Percentiles rank a stretch among this genome's conserved stretches.
phyloP scores from a whole-genome alignment of 2,888 invertebrate genomes.

The Carcina quercana region DNA sequence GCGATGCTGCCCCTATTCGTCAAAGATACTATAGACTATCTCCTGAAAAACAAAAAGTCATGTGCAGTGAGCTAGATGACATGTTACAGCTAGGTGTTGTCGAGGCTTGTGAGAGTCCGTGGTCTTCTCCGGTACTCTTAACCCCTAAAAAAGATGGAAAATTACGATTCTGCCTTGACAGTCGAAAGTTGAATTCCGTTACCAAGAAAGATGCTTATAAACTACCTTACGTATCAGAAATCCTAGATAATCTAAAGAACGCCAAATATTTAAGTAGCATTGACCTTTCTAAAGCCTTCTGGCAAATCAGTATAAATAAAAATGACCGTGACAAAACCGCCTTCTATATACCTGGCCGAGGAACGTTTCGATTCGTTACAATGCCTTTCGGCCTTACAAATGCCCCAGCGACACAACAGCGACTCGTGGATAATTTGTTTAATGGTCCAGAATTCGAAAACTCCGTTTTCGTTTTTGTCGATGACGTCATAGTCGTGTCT shows the following conservation, averaged over 20 bases:
- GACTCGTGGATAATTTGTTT: conserved; percentile 2
- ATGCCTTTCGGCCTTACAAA: conserved; percentile 16
- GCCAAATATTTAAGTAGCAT: conserved; percentile 9
- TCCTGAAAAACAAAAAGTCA: conserved; percentile 16
- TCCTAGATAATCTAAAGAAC: conserved; percentile 8
- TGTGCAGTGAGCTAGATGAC: conserved; percentile 12
- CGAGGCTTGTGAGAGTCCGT: conserved; percentile 4
- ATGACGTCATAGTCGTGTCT: conserved; percentile 18
- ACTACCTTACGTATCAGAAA: conserved; percentile 15
- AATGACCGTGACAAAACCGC: conserved; percentile 3
- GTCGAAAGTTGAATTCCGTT: conserved; percentile 4
- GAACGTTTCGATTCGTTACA: conserved; percentile 7
- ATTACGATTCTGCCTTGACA: conserved; percentile 3
- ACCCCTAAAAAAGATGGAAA: conserved; percentile 1
- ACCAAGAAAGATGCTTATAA: conserved; percentile 4
- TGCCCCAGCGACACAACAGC: conserved; percentile 13
- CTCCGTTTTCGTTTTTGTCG: conserved; percentile 18
- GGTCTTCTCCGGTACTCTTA: conserved; percentile 2
- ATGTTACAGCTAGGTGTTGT: conserved; percentile 1
- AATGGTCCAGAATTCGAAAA: conserved; percentile 17
- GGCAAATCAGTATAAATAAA: conserved; percentile 7
- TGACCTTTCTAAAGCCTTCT: conserved; percentile 10
- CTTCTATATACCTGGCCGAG: conserved; percentile 1
- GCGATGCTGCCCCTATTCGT: conserved; percentile 16
- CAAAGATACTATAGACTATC: conserved; percentile 21